These are phyloP conservation scores for Biston betularia DNA, from an alignment of 2,888 invertebrate species.

Conservation along the genomic window DNA sequence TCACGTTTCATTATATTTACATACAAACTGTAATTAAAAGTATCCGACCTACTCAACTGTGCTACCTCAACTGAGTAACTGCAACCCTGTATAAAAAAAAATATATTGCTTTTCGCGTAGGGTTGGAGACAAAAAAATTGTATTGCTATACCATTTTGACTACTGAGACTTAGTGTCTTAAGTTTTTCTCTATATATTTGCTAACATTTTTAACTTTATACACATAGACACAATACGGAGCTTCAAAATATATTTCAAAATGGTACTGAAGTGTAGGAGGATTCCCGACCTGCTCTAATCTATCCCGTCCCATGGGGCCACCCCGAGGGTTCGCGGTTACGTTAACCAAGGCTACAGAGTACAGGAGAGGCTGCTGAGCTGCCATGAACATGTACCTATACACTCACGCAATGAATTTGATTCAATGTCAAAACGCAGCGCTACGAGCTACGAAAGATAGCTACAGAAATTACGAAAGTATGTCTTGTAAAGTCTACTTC, in stretches of 20 bases:
- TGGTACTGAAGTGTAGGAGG: neutral
- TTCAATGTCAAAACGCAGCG: slow-evolving; percentile 39
- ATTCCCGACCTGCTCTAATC: neutral
- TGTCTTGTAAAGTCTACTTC: neutral
- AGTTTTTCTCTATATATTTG: no score
- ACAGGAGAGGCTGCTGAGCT: slow-evolving; percentile 44
- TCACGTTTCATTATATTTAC: no score
- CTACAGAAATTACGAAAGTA: slow-evolving; percentile 1
- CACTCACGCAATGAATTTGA: slow-evolving; percentile 31
- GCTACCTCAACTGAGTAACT: no score
- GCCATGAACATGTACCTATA: slow-evolving; percentile 30
- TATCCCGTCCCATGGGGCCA: slow-evolving; percentile 47
- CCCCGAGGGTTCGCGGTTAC: slow-evolving; percentile 62
- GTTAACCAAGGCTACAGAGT: slow-evolving; percentile 56
- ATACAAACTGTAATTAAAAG: no score
- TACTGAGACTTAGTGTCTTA: no score
- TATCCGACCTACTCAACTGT: no score
- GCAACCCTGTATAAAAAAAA: no score
- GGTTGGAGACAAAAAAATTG: no score
- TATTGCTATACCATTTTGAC: no score
- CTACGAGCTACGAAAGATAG: slow-evolving; percentile 36
- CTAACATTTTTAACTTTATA: no score
- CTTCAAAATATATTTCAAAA: neutral
- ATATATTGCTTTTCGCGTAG: no score
- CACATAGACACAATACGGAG: neutral